A percentile compares a stretch with the other conserved stretches of the same genome.
Evolutionary conservation across 2,113 vertebrate genomes (phyloP).

Genomic region (Menura novaehollandiae): DNA sequence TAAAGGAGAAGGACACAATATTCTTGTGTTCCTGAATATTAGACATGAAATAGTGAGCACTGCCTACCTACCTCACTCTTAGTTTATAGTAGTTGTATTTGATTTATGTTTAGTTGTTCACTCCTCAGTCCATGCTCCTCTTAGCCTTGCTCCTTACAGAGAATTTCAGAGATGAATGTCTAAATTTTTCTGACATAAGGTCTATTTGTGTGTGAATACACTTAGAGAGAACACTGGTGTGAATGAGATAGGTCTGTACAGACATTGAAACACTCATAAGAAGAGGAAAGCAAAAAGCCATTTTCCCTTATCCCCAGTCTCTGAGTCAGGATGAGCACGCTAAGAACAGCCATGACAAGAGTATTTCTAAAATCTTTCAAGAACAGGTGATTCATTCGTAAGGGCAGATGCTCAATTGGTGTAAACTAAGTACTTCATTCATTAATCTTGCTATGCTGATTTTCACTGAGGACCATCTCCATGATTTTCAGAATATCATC

Average conservation of each 20-base stretch:
- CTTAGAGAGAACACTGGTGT: not conserved
- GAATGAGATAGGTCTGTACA: not conserved
- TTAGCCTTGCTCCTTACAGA: not conserved
- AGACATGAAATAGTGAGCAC: not conserved
- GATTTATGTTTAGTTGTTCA: not conserved
- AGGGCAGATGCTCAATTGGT: not conserved
- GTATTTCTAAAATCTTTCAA: not conserved
- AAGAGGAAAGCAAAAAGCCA: not conserved
- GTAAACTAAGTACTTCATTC: not conserved
- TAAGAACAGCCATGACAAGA: not conserved
- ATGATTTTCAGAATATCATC: not conserved
- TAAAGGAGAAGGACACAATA: not conserved
- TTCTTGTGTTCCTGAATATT: not conserved
- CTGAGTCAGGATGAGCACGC: not conserved
- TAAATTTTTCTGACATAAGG: not conserved
- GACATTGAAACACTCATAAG: not conserved
- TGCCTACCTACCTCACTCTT: not conserved
- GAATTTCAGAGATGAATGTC: not conserved
- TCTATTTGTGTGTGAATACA: not conserved
- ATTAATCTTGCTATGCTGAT: not conserved
- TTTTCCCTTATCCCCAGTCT: not conserved
- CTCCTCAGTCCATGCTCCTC: not conserved
- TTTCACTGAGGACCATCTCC: not conserved
- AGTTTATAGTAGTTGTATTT: not conserved
- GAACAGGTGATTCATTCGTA: not conserved